These are phyloP conservation scores for Diuraphis noxia DNA, from an alignment of 1,140 invertebrate species.

Conservation along the genomic window DNA sequence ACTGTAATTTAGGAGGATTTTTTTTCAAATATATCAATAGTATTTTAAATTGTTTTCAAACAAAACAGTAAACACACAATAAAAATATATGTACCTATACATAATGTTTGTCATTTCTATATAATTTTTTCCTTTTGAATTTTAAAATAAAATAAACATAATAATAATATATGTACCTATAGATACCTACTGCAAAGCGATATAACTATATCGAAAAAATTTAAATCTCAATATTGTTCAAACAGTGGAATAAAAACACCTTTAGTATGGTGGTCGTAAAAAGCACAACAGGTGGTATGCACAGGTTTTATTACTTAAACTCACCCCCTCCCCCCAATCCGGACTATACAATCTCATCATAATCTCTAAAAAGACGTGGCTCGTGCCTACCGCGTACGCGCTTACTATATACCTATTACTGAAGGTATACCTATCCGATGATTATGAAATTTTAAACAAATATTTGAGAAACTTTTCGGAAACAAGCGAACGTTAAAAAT, in stretches of 20 bases:
- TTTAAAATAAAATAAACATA: background rate
- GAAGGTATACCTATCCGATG: background rate
- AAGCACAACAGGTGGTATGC: background rate
- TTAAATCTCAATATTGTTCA: background rate
- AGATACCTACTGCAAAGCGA: background rate
- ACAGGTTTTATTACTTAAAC: background rate
- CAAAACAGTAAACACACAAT: background rate
- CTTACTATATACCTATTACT: background rate
- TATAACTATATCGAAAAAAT: background rate
- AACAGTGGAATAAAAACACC: background rate
- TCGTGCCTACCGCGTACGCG: background rate
- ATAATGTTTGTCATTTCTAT: background rate
- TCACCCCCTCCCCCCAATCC: background rate
- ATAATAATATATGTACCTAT: background rate
- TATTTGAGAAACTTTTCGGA: background rate
- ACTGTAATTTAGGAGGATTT: background rate
- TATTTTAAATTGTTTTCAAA: background rate
- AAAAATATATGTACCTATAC: background rate
- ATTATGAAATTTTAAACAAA: background rate
- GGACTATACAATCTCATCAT: background rate
- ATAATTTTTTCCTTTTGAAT: background rate
- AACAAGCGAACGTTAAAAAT: background rate
- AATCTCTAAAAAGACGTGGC: background rate
- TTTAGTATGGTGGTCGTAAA: background rate
- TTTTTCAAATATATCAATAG: background rate